A percentile compares a stretch with the other conserved stretches of the same genome.
Conservation (phyloP, 2,797 vertebrate species). For the Chloroceryle inda region DNA sequence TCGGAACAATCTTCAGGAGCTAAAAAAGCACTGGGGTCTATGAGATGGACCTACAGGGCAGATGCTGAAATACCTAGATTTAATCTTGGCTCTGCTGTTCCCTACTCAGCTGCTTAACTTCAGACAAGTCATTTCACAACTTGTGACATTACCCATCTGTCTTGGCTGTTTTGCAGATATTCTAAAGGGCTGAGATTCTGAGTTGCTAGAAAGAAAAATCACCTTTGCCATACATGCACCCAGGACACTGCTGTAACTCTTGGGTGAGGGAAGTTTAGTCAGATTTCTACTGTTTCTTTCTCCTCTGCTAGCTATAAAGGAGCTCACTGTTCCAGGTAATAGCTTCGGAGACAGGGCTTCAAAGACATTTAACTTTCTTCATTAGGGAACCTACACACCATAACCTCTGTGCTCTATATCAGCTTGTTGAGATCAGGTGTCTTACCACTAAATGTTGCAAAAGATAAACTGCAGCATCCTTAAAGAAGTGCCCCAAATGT, state of each 20-base stretch:
- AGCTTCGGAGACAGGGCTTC: neutral
- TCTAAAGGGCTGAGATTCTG: neutral
- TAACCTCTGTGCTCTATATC: neutral
- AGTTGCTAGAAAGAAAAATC: neutral
- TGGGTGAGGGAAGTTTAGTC: neutral
- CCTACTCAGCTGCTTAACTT: neutral
- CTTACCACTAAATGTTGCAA: neutral
- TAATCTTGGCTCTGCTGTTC: neutral
- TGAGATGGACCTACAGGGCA: neutral
- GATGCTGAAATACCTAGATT: neutral
- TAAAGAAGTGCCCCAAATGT: neutral
- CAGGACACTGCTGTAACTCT: neutral
- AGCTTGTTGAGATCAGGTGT: neutral
- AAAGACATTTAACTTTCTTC: neutral
- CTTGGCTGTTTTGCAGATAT: neutral
- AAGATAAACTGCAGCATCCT: neutral
- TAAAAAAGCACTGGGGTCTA: neutral
- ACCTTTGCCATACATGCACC: neutral
- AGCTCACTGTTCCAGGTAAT: neutral
- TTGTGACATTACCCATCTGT: neutral
- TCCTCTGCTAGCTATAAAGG: neutral
- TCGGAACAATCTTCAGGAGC: neutral
- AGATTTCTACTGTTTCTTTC: neutral
- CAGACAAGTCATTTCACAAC: neutral
- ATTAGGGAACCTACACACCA: neutral